Base-by-base conservation (phyloP, 2,797 vertebrate genomes). In the Momotus momota region DNA sequence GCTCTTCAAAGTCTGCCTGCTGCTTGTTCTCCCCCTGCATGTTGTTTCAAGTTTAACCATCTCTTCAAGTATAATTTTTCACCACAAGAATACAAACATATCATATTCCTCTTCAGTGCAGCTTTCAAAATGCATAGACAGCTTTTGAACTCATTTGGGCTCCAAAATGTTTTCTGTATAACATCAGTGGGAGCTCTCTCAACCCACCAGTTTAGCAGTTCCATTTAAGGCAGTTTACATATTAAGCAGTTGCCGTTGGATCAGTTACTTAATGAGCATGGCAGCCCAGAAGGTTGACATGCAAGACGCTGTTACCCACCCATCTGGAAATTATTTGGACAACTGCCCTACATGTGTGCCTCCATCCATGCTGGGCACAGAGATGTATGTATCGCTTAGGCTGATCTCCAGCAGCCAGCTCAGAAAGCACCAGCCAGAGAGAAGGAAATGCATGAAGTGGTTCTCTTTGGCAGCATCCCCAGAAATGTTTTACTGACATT, bases 401-500 rank as follows among this genome's bases (percentile, higher is more conserved):
- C 69, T 66, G 15, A 12, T 43, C 88, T 94, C 84, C 86, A 91
- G 67, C 27, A 70, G 65, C 2, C 0, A 62, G 29, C 80, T 80
- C 85, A 43, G 65, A 70, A 64, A 90, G 72, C 27, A 25, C 17
- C 64, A 72, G 11, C 65, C 57, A 84, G 62, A 66, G 43, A 86
- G 45, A 26, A 86, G 62, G 67, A 64, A 69, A 71, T 6, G 1
- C 66, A 80, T 10, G 3, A 94, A 89, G 91, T 61, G 0, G 3
- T 46, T 96, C 85, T 73, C 77, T 51, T 88, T 94, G 95, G 96
- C 95, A 96, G 35, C 71, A 35, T 70, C 86, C 94, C 91, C 95
- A 94, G 87, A 94, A 96, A 77, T 51, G 55, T 90, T 93, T 64
- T 92, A 78, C 79, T 95, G 89, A 41, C 0, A 1, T 89, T 94